Conservation (phyloP, 2,113 vertebrate species). For the Bos javanicus region DNA sequence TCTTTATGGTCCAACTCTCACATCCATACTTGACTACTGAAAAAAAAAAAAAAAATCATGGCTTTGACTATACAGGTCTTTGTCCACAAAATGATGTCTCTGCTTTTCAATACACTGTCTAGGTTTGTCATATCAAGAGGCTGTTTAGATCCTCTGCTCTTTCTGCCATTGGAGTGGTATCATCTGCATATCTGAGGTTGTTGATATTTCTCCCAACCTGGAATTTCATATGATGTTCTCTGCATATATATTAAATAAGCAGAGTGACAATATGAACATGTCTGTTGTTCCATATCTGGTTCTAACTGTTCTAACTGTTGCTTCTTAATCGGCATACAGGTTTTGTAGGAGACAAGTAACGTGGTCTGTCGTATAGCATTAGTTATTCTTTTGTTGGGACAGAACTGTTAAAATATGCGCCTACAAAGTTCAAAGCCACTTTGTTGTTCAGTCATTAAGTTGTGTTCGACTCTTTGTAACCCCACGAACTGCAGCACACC, state of each 20-base stretch:
- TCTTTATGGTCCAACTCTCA: neutral
- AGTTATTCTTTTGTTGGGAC: neutral
- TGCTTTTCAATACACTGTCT: neutral
- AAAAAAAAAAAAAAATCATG: neutral
- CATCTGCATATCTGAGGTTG: neutral
- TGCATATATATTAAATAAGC: neutral
- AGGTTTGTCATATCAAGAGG: neutral
- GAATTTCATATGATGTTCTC: neutral
- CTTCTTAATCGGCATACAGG: fast-evolving
- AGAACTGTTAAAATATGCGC: neutral
- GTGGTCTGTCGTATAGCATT: neutral
- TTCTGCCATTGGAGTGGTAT: neutral
- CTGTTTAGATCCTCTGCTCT: neutral
- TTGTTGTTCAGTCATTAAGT: neutral
- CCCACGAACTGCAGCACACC: neutral
- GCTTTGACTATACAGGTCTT: neutral
- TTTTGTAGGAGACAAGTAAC: neutral
- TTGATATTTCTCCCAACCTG: neutral
- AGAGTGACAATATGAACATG: neutral
- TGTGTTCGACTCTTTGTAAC: neutral
- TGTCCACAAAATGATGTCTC: neutral
- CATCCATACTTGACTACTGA: neutral
- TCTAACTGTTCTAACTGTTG: neutral
- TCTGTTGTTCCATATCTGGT: neutral
- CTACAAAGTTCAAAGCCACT: neutral